Percentiles rank a stretch among this genome's conserved stretches.
These are phyloP conservation scores for Rapana venosa DNA, from an alignment of 2,888 invertebrate genomes.

Conservation along the genomic window DNA sequence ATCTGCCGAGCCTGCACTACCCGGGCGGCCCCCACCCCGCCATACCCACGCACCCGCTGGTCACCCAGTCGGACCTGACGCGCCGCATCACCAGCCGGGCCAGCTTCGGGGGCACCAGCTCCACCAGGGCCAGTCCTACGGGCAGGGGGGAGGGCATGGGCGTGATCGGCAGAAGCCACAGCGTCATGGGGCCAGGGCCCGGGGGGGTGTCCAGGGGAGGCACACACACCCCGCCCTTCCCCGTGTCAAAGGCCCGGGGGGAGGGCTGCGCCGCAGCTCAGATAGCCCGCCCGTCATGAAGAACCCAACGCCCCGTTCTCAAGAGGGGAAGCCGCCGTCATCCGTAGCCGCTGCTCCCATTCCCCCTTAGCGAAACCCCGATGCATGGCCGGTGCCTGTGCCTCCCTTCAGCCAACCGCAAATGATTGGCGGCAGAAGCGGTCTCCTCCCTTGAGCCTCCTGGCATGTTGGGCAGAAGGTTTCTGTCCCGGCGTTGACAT, in stretches of 20 bases:
- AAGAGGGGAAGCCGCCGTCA: constrained; percentile 82
- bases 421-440: not conserved
- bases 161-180: constrained; percentile 3
- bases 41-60: not conserved
- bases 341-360: constrained; percentile 42
- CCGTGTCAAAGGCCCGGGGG: not conserved
- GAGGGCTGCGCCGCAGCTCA: constrained; percentile 51
- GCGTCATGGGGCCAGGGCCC: not conserved
- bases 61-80: not conserved
- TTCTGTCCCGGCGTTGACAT: too few relatives aligned
- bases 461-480: too few relatives aligned
- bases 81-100: constrained; percentile 4
- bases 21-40: not conserved
- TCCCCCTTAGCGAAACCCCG: constrained; percentile 38
- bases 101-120: constrained; percentile 23
- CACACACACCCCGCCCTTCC: constrained; percentile 16
- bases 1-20: not conserved
- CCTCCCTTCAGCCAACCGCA: not conserved
- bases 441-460: too few relatives aligned
- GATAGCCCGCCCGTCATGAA: constrained; percentile 81
- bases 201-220: not conserved
- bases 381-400: not conserved
- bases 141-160: not conserved
- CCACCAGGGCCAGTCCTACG: not conserved
- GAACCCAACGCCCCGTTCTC: constrained; percentile 87